phyloP scores from a whole-genome alignment of 1,140 invertebrate species.

The Procambarus clarkii region DNA sequence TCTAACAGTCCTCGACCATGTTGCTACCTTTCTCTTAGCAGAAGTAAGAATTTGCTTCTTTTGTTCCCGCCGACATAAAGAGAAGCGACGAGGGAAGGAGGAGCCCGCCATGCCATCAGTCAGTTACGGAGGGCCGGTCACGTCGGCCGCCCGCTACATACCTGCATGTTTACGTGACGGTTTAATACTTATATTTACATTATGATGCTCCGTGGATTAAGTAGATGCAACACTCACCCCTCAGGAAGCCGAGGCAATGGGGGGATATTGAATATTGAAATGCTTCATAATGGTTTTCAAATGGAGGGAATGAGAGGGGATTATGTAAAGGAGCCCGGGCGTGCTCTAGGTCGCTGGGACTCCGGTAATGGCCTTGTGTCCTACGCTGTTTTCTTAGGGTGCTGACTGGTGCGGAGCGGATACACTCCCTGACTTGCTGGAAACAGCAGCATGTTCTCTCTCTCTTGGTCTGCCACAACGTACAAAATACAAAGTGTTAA shows the following conservation, averaged over 20 bases:
- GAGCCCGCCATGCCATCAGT: not conserved
- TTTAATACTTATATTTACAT: constrained; percentile 10
- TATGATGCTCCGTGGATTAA: constrained; percentile 6
- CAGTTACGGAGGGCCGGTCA: not conserved
- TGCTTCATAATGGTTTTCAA: not conserved
- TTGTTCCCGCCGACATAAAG: not conserved
- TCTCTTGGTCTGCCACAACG: too few relatives aligned
- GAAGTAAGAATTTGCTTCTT: not conserved
- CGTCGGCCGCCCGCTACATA: not conserved
- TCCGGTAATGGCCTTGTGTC: not conserved
- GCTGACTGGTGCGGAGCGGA: not conserved
- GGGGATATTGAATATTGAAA: not conserved
- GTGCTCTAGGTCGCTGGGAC: not conserved
- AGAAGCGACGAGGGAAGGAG: not conserved
- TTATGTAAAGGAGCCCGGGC: not conserved
- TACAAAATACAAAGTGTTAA: too few relatives aligned
- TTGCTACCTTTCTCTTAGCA: not conserved
- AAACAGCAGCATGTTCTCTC: too few relatives aligned
- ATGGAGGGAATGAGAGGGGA: not conserved
- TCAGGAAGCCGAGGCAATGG: not conserved
- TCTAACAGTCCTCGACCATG: not conserved
- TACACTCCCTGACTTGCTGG: not conserved
- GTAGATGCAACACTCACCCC: not conserved
- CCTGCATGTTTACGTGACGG: not conserved
- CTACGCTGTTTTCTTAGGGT: not conserved